Conservation (phyloP, 2,888 invertebrate genomes). For the Habrosyne pyritoides region DNA sequence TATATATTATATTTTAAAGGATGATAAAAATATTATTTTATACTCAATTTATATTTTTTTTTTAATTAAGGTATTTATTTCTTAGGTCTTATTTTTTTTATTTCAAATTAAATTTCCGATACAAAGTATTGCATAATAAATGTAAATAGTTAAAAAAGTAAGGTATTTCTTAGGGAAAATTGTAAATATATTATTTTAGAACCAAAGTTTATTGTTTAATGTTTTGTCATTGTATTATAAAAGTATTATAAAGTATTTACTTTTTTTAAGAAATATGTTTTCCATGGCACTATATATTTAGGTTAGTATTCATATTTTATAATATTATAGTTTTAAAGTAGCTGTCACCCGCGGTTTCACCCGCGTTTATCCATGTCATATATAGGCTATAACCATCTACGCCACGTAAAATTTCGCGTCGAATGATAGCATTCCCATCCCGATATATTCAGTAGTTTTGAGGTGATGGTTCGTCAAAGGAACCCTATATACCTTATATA, state of each 20-base stretch:
- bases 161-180: slow-evolving; percentile 13
- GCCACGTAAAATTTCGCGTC: too few species aligned
- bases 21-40: background rate
- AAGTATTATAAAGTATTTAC: slow-evolving; percentile 41
- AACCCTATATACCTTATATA: too few species aligned
- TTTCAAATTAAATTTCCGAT: slow-evolving; percentile 25
- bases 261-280: slow-evolving; percentile 22
- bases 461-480: too few species aligned
- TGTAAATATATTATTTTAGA: slow-evolving; percentile 49
- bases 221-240: slow-evolving; percentile 31
- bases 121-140: slow-evolving; percentile 52
- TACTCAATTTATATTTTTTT: background rate
- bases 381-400: too few species aligned
- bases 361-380: too few species aligned
- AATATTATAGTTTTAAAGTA: too few species aligned
- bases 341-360: too few species aligned
- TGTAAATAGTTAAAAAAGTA: slow-evolving; percentile 32
- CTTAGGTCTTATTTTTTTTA: slow-evolving; percentile 13
- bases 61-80: slow-evolving; percentile 22
- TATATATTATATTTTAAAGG: background rate
- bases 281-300: slow-evolving; percentile 24
- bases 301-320: background rate
- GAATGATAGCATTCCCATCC: too few species aligned
- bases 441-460: too few species aligned
- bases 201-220: slow-evolving; percentile 57